Percentiles rank a stretch among this genome's conserved stretches.
Conservation (phyloP, 1,140 invertebrate species). For the Lanistes nyassanus region DNA sequence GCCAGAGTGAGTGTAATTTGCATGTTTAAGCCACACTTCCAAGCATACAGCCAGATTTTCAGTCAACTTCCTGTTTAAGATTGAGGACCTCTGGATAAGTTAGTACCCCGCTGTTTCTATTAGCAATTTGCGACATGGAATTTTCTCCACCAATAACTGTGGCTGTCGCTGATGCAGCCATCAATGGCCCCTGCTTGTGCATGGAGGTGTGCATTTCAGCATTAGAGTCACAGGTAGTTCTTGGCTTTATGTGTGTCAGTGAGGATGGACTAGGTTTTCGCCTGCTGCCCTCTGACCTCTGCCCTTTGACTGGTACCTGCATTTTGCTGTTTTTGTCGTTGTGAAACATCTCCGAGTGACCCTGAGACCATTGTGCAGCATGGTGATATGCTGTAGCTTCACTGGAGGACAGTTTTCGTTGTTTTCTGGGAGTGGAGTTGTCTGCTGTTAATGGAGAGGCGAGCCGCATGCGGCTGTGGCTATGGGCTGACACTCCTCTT, state of each 20-base stretch:
- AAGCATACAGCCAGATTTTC: too few species aligned
- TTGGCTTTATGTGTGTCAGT: slow-evolving; percentile 22
- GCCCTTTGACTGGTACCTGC: background rate
- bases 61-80: slow-evolving; percentile 23
- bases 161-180: too few species aligned
- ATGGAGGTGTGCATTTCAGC: too few species aligned
- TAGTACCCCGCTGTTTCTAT: too few species aligned
- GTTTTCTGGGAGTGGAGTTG: background rate
- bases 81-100: slow-evolving; percentile 8
- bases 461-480: too few species aligned
- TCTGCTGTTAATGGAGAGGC: background rate
- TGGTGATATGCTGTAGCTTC: slow-evolving; percentile 6
- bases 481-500: background rate
- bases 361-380: background rate
- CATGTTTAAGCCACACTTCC: too few species aligned
- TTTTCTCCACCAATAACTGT: too few species aligned
- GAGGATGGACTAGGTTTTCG: slow-evolving; percentile 16
- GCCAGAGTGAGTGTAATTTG: too few species aligned
- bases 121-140: too few species aligned
- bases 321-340: too few species aligned
- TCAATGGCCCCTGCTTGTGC: too few species aligned
- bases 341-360: too few species aligned
- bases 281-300: slow-evolving; percentile 8
- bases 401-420: background rate
- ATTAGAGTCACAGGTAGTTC: background rate